phyloP scores from a whole-genome alignment of 2,888 invertebrate species.

The Cataglyphis cursor region DNA sequence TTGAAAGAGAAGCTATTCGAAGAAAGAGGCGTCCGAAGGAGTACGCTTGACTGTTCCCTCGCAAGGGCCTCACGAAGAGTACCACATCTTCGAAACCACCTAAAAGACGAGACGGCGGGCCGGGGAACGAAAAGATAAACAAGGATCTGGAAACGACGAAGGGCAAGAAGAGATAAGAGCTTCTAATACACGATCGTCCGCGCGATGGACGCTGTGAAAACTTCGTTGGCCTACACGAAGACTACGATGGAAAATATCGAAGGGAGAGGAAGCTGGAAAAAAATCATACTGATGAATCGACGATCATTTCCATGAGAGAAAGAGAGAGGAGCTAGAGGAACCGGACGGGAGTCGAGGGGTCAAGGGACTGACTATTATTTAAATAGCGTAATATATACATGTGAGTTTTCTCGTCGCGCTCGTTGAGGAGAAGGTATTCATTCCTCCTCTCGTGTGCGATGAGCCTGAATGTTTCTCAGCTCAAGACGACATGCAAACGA shows the following conservation, averaged over 20 bases:
- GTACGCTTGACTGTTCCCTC: conserved; percentile 27
- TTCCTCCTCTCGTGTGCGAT: background rate
- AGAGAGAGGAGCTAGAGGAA: background rate
- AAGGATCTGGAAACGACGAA: conserved; percentile 6
- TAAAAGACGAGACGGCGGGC: conserved; percentile 38
- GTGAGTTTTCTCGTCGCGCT: conserved; percentile 34
- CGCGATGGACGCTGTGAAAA: conserved; percentile 37
- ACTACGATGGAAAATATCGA: conserved; percentile 49
- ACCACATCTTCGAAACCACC: conserved; percentile 43
- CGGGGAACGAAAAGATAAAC: background rate
- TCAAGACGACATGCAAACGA: conserved; percentile 46
- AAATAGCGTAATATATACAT: conserved; percentile 41
- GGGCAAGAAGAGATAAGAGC: background rate
- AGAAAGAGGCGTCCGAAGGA: conserved; percentile 5
- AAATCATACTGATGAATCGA: conserved; percentile 46
- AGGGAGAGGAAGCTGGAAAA: background rate
- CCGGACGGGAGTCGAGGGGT: conserved; percentile 56
- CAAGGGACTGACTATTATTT: conserved; percentile 62
- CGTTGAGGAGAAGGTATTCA: background rate
- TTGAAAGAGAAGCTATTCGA: conserved; percentile 10
- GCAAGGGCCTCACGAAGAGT: conserved; percentile 52
- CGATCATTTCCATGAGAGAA: conserved; percentile 45
- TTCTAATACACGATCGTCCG: conserved; percentile 9
- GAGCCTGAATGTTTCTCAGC: conserved; percentile 56
- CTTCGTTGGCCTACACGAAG: conserved; percentile 73